Evolutionary conservation across 2,797 vertebrate genomes (phyloP).

Genomic region (Myioborus miniatus): DNA sequence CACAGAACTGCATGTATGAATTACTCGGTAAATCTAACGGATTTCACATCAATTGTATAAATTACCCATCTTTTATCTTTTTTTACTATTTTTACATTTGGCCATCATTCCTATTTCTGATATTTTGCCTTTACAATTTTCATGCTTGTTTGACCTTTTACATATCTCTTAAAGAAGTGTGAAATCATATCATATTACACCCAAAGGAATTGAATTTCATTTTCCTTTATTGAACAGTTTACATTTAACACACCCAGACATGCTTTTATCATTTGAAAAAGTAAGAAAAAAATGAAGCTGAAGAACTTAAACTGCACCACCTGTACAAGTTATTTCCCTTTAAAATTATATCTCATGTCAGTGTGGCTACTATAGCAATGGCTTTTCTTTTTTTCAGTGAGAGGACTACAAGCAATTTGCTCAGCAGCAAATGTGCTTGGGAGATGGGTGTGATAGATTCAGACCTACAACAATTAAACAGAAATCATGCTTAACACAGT

Average conservation of each 20-base stretch:
- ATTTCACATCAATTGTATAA: neutral
- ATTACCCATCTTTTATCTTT: neutral
- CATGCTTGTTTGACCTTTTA: constrained; percentile 1
- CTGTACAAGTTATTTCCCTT: neutral
- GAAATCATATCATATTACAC: constrained; percentile 7
- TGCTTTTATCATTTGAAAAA: constrained; percentile 8
- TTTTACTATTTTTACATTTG: neutral
- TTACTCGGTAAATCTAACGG: neutral
- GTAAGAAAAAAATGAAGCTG: constrained; percentile 26
- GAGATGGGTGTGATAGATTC: neutral
- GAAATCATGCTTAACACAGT: neutral
- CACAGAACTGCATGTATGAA: neutral
- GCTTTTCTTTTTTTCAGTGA: neutral
- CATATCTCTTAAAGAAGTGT: constrained; percentile 18
- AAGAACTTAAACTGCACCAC: neutral
- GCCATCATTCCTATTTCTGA: neutral
- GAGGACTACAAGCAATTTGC: neutral
- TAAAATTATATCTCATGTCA: neutral
- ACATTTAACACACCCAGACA: neutral
- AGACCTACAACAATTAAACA: neutral
- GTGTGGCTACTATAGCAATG: neutral
- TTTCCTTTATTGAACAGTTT: neutral
- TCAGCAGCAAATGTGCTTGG: neutral
- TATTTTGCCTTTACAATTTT: neutral
- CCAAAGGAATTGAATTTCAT: neutral